Evolutionary conservation across 2,797 vertebrate genomes (phyloP), one percentile per base, ranked within the genome.

Genomic region (Rhincodon typus): DNA sequence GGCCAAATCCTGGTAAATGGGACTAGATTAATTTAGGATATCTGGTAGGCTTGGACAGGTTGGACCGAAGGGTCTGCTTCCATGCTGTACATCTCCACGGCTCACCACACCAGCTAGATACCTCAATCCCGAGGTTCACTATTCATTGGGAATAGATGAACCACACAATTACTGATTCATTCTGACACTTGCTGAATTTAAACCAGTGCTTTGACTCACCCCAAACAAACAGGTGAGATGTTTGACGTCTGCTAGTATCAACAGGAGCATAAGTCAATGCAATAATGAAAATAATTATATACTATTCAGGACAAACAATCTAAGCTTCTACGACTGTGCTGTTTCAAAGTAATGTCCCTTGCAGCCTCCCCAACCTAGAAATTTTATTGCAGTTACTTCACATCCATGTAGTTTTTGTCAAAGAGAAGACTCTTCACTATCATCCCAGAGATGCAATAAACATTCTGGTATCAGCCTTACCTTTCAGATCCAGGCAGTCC

Each of bases 401-500:
- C 10, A 2, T 69, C n/a, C 23, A 8, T 38, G 66, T 8, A 15
- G 10, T 38, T 6, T 67, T 93, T 67, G 19, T 23, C 62, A 12
- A 8, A 23, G 62, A 38, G n/a, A 69, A 4, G 23, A 7, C 34
- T 3, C 38, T 38, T 21, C 38, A 69, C 21, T 67, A 25, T 69
- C 34, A 67, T 66, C 30, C 30, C 46, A 88, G 86, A 57, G 53
- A 57, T 30, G 27, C 86, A 88, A 57, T 57, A 13, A 17, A 2
- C 30, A 53, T 53, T 50, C 53, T 50, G 53, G 1, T 38, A n/a
- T 19, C 13, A 53, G 95, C 82, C 98, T 96, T 96, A 99, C 99
- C 99, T 98, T 99, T 99, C 12, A 99, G 98, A 97, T 99, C 99
- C 96, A 99, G 97, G 97, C 98, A 99, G 96, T 99, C 98, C 67